These are phyloP conservation scores for Oreocharis arfaki DNA, from an alignment of 2,113 vertebrate species.

Conservation along the genomic window DNA sequence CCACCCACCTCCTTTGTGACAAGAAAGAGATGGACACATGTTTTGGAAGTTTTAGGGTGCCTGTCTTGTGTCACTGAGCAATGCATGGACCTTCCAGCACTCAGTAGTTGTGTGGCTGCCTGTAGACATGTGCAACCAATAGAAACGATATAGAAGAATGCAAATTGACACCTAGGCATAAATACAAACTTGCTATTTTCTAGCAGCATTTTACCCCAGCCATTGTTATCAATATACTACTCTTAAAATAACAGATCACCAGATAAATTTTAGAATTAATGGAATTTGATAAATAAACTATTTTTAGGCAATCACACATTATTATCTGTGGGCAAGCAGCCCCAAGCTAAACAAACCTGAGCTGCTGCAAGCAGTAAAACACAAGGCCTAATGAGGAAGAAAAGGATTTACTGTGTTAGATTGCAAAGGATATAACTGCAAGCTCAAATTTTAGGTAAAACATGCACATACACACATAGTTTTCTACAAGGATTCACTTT, in stretches of 20 bases:
- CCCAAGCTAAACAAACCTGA: neutral
- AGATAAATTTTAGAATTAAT: neutral
- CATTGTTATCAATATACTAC: neutral
- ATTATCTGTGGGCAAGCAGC: neutral
- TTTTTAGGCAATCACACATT: neutral
- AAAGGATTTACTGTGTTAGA: neutral
- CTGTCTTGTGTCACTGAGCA: conserved; percentile 59
- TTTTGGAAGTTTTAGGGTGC: conserved; percentile 72
- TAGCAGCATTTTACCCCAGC: neutral
- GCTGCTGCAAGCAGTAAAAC: neutral
- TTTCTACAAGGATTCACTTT: neutral
- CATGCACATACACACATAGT: neutral
- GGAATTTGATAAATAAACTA: neutral
- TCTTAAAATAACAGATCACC: neutral
- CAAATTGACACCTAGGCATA: neutral
- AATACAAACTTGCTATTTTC: neutral
- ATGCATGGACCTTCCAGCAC: conserved; percentile 60
- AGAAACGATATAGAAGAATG: neutral
- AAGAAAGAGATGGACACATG: conserved; percentile 69
- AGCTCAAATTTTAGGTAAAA: neutral
- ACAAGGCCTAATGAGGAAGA: neutral
- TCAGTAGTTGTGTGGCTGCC: neutral
- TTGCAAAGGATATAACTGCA: neutral
- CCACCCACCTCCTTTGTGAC: conserved; percentile 64
- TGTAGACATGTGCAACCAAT: conserved; percentile 7